These are phyloP conservation scores for Gnathochromis pfefferi DNA, from an alignment of 2,113 vertebrate genomes.

Conservation along the genomic window DNA sequence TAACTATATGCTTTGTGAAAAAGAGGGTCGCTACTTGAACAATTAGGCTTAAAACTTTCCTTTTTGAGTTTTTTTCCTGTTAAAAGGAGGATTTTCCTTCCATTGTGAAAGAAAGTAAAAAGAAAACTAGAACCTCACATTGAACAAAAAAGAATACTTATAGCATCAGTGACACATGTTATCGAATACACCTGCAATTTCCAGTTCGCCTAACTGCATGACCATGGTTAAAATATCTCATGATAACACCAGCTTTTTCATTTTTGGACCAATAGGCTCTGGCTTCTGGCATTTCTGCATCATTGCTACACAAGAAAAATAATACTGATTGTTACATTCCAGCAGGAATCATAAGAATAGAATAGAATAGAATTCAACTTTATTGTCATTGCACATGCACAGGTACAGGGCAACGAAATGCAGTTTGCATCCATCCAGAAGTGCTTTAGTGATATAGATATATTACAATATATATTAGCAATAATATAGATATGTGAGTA, in stretches of 20 bases:
- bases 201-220: neutral
- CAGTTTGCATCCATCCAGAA: no score
- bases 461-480: no score
- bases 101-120: neutral
- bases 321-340: neutral
- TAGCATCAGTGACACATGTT: neutral
- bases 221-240: neutral
- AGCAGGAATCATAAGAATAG: fast-evolving
- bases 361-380: no score
- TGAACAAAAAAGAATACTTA: neutral
- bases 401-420: no score
- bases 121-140: neutral
- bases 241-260: neutral
- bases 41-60: neutral
- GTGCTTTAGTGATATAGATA: no score
- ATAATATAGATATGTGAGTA: no score
- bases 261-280: neutral
- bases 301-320: neutral
- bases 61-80: neutral
- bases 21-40: neutral
- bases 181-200: neutral
- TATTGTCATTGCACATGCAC: no score
- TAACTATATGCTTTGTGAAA: neutral
- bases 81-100: neutral
- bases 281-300: neutral